phyloP scores from a whole-genome alignment of 2,113 vertebrate genomes.

The Perca fluviatilis region DNA sequence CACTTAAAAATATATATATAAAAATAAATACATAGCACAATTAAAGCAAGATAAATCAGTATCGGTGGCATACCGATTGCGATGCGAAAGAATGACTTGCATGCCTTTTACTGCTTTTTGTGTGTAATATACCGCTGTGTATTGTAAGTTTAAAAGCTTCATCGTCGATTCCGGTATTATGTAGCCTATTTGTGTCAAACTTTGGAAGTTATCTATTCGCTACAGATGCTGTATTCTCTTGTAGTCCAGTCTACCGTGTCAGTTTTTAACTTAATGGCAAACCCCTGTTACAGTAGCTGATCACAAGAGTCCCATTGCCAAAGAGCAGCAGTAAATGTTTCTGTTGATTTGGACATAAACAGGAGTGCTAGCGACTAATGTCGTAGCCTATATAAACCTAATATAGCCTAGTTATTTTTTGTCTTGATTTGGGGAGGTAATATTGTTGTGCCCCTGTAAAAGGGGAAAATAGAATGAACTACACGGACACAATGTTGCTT shows the following conservation, averaged over 20 bases:
- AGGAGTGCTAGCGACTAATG: background rate
- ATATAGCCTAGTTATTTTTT: too few relatives aligned
- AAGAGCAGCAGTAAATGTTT: conserved; percentile 17
- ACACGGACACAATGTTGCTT: too few relatives aligned
- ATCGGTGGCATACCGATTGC: background rate
- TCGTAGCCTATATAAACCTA: too few relatives aligned
- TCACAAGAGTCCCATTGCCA: conserved; percentile 22
- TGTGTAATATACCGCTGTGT: background rate
- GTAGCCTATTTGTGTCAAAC: conserved; percentile 22
- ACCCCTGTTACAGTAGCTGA: conserved; percentile 19
- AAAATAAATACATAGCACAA: background rate
- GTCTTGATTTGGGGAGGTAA: too few relatives aligned
- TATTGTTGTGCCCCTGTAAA: too few relatives aligned
- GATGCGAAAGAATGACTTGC: conserved; percentile 9
- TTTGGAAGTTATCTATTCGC: conserved; percentile 33
- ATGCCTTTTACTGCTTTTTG: background rate
- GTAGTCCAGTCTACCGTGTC: background rate
- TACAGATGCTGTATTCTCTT: conserved; percentile 7
- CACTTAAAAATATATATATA: background rate
- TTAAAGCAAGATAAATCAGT: background rate
- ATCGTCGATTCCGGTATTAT: too few relatives aligned
- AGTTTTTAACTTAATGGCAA: conserved; percentile 34
- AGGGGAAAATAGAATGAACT: too few relatives aligned
- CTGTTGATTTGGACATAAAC: conserved; percentile 31
- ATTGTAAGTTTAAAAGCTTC: background rate